Evolutionary conservation across 2,797 vertebrate genomes (phyloP).

Genomic region (Coilia nasus): DNA sequence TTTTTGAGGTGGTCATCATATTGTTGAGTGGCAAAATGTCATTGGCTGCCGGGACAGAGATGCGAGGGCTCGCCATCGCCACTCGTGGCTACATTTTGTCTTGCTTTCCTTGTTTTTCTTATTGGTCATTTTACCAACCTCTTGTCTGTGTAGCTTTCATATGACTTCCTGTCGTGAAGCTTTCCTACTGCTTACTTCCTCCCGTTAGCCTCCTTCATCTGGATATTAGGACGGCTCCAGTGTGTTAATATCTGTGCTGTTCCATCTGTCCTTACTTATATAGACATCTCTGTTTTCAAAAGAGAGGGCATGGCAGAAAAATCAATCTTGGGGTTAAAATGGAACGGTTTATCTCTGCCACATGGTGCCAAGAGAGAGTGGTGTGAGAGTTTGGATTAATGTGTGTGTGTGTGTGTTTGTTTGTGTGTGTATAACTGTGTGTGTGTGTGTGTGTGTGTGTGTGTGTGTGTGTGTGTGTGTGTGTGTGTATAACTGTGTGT

Average conservation of each 20-base stretch:
- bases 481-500: constrained; percentile 28
- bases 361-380: neutral
- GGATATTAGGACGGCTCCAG: neutral
- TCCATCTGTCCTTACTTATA: neutral
- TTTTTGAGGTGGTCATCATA: no score
- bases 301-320: neutral
- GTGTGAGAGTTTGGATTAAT: constrained; percentile 9
- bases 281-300: neutral
- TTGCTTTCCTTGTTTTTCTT: no score
- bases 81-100: no score
- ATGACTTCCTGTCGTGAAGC: neutral
- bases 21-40: no score
- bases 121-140: no score
- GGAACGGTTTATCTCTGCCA: neutral
- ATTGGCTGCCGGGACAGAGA: no score
- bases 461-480: neutral
- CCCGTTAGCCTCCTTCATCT: neutral
- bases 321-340: neutral
- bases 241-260: neutral
- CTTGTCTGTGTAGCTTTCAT: neutral
- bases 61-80: no score
- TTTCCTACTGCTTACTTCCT: neutral
- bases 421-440: constrained; percentile 13
- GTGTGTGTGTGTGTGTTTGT: constrained; percentile 17
- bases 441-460: neutral